Base-by-base conservation (phyloP, 1,140 invertebrate genomes). In the Calosoma granatense region DNA sequence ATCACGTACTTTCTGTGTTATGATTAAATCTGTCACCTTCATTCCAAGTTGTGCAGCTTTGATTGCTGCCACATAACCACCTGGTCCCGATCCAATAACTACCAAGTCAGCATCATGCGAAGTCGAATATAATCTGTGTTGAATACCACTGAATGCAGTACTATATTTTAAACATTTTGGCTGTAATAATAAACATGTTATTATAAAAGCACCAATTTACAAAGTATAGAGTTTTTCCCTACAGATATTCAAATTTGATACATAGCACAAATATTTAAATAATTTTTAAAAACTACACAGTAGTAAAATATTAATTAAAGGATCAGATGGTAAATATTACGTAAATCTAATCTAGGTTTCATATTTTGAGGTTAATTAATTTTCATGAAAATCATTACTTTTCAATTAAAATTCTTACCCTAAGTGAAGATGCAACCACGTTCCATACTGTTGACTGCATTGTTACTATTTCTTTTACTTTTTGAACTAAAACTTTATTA, bases 11-110 rank as follows among this genome's bases (percentile, higher is more conserved):
- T 15, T 19, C 15, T 23, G 15, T 14, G 11, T 21, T 6, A 52
- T 15, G 53, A 53, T 43, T 39, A 12, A 30, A 26, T 53, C 12
- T 6, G 61, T 70, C 73, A 92, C 90, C 74, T 97, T 98, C 78
- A 99, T 83, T 36, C 97, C 97, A 60, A 99, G 76, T 73, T 99
- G 97, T 15, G 97, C 90, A 60, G 96, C 94, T 82, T 99, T 99
- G 59, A 99, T 99, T 12, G 97, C 90, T 59, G 97, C 97, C 12
- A 99, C 97, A 85, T 99, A 99, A 53, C 97, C 97, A 64, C 97
- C 97, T 64, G 97, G 97, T 39, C 97, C 97, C 53, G 92, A 89
- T 20, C 97, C 97, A 72, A 99, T 97, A 2, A 99, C 97, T 19
- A 98, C 94, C 57, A 99, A 64, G 75, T 99, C 97, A 54, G 87